Conservation (phyloP, 2,797 vertebrate genomes). For the Chrysocyon brachyurus region DNA sequence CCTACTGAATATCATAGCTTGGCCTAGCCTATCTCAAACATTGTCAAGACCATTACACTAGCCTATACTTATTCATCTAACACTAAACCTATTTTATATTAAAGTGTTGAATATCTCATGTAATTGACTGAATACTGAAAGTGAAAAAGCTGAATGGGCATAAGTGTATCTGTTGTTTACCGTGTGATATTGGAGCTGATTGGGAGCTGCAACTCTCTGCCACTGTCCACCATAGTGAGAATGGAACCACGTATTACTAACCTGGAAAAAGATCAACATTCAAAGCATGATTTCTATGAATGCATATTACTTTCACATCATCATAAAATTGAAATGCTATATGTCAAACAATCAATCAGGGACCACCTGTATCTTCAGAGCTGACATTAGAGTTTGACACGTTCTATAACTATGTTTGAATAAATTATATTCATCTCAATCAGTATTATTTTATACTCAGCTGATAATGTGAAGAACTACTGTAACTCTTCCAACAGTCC, state of each 20-base stretch:
- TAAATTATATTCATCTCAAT: background rate
- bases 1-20: background rate
- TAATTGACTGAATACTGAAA: background rate
- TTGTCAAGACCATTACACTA: background rate
- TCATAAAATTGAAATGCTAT: background rate
- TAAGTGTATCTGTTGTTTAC: background rate
- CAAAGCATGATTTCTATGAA: background rate
- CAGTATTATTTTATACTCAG: background rate
- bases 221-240: background rate
- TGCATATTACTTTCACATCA: background rate
- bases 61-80: background rate
- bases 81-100: background rate
- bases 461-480: background rate
- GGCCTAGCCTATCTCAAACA: background rate
- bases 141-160: background rate
- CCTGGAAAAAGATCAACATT: background rate
- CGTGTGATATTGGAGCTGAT: background rate
- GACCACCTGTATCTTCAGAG: background rate
- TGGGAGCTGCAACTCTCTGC: background rate
- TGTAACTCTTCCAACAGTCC: background rate
- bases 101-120: background rate
- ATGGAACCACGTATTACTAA: background rate
- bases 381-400: background rate
- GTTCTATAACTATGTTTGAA: background rate
- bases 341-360: background rate